Evolutionary conservation across 2,113 vertebrate genomes (phyloP).

Genomic region (Cephalopholis sonnerati): DNA sequence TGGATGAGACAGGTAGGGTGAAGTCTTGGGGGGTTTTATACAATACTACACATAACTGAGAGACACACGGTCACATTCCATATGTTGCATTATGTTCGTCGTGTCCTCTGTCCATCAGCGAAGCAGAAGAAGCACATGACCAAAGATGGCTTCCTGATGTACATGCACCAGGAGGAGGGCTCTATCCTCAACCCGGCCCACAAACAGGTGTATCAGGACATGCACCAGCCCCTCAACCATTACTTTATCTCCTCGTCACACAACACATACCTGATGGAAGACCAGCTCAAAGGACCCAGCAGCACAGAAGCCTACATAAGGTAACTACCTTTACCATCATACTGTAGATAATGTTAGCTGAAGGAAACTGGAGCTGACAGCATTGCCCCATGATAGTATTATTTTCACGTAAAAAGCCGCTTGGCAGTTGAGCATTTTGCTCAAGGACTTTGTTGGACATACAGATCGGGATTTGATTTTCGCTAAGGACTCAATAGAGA

Average conservation of each 20-base stretch:
- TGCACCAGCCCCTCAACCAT: conserved; percentile 93
- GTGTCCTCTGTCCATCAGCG: conserved; percentile 78
- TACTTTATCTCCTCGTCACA: conserved; percentile 97
- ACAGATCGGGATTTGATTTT: too few relatives aligned
- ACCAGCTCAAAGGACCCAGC: conserved; percentile 95
- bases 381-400: too few relatives aligned
- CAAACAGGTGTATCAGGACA: conserved; percentile 91
- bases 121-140: conserved; percentile 88
- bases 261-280: conserved; percentile 96
- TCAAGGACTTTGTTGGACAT: background rate
- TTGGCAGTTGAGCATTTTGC: background rate
- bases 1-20: conserved; percentile 85
- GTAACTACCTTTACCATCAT: conserved; percentile 72
- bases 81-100: background rate
- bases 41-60: background rate
- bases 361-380: background rate
- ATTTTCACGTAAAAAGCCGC: background rate
- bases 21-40: background rate
- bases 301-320: conserved; percentile 97
- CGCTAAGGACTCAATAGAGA: too few relatives aligned
- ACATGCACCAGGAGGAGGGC: conserved; percentile 88
- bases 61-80: background rate
- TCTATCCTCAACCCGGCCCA: conserved; percentile 88
- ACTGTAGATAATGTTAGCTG: background rate
- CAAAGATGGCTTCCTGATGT: conserved; percentile 96